Conservation (phyloP, 2,113 vertebrate species). For the Ondatra zibethicus region DNA sequence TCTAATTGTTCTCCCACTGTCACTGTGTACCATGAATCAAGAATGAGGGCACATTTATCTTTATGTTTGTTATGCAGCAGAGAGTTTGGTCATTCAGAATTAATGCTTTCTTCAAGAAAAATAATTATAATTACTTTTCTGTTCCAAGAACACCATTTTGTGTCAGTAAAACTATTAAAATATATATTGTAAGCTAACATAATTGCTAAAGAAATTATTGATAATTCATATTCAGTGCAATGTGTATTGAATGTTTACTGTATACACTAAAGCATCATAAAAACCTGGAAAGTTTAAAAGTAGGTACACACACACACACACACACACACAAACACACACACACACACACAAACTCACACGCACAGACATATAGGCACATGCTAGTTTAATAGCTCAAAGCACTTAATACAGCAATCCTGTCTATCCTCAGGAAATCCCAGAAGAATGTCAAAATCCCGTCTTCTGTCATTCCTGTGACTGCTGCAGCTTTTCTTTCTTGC, state of each 20-base stretch:
- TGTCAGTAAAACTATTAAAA: constrained; percentile 9
- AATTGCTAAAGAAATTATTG: neutral
- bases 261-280: neutral
- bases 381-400: constrained; percentile 25
- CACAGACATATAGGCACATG: neutral
- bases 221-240: neutral
- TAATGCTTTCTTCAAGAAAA: constrained; percentile 43
- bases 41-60: neutral
- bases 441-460: constrained; percentile 10
- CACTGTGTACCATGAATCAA: neutral
- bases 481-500: neutral
- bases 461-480: neutral
- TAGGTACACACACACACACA: no score
- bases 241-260: constrained; percentile 14
- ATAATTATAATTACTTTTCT: constrained; percentile 16
- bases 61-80: neutral
- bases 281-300: neutral
- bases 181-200: neutral
- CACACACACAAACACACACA: neutral
- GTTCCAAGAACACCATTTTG: neutral
- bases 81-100: constrained; percentile 1
- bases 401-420: neutral
- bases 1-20: neutral
- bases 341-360: accelerated
- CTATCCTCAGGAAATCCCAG: constrained; percentile 37